A percentile compares a stretch with the other conserved stretches of the same genome.
These are phyloP conservation scores for Pteruthius melanotis DNA, from an alignment of 2,113 vertebrate species.

Conservation along the genomic window DNA sequence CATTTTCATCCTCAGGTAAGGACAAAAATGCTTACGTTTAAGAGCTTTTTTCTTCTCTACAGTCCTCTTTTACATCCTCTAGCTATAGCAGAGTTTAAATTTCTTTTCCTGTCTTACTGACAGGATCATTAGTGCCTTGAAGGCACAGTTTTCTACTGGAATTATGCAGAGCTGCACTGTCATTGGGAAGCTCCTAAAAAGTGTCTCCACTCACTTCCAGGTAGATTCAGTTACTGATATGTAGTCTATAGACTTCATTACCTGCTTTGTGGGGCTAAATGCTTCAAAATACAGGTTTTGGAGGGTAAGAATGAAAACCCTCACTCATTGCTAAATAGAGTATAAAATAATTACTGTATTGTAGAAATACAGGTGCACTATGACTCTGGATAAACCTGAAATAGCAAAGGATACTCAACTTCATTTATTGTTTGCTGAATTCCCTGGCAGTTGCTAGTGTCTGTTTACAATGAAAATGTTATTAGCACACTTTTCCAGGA, in stretches of 20 bases:
- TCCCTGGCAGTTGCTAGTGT: not conserved
- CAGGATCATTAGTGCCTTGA: not conserved
- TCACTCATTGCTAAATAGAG: not conserved
- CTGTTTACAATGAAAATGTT: not conserved
- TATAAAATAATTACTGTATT: not conserved
- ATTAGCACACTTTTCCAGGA: not conserved
- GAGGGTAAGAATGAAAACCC: not conserved
- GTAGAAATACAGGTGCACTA: not conserved
- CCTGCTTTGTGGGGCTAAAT: not conserved
- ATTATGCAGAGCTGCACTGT: not conserved
- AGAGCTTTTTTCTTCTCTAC: not conserved
- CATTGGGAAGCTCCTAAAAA: not conserved
- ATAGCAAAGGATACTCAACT: not conserved
- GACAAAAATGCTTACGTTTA: not conserved
- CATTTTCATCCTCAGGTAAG: not conserved
- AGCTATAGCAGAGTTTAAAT: not conserved
- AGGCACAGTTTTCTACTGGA: not conserved
- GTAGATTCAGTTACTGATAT: too few relatives aligned
- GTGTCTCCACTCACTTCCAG: not conserved
- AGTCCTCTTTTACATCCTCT: not conserved
- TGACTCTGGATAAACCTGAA: not conserved
- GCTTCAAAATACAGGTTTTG: not conserved
- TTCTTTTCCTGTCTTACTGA: not conserved
- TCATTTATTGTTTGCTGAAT: not conserved
- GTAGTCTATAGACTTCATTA: not conserved